phyloP scores from a whole-genome alignment of 2,113 vertebrate genomes.

The Ceratotherium simum region DNA sequence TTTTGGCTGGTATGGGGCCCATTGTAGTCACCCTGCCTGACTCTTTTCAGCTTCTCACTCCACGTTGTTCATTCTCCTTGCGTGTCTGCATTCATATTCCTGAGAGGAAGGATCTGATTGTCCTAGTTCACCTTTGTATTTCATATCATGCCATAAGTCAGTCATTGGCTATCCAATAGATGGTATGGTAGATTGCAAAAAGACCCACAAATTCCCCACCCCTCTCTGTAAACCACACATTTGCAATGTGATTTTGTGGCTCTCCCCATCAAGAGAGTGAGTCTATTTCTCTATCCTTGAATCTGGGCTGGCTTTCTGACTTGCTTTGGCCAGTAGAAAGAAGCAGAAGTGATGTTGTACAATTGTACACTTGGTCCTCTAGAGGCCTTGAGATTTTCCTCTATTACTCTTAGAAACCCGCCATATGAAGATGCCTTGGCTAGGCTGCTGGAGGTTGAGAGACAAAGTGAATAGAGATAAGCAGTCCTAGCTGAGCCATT shows the following conservation, averaged over 20 bases:
- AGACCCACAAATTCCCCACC: not conserved
- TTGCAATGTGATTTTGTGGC: not conserved
- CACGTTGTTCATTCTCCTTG: not conserved
- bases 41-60: not conserved
- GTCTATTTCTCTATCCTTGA: not conserved
- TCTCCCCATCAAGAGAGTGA: not conserved
- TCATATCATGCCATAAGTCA: not conserved
- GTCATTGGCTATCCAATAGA: not conserved
- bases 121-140: not conserved
- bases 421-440: not conserved
- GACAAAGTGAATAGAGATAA: not conserved
- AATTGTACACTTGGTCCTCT: not conserved
- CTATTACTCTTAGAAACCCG: not conserved
- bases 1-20: not conserved
- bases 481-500: no score
- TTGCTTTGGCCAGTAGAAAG: not conserved
- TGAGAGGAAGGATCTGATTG: not conserved
- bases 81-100: not conserved
- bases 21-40: not conserved
- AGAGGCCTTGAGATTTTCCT: not conserved
- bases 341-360: not conserved
- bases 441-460: constrained; percentile 20
- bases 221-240: not conserved
- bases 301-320: not conserved
- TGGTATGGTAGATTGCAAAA: not conserved